A percentile compares a stretch with the other conserved stretches of the same genome.
Evolutionary conservation across 2,888 invertebrate species (phyloP).

Genomic region (Liopterus haemorrhoidalis): DNA sequence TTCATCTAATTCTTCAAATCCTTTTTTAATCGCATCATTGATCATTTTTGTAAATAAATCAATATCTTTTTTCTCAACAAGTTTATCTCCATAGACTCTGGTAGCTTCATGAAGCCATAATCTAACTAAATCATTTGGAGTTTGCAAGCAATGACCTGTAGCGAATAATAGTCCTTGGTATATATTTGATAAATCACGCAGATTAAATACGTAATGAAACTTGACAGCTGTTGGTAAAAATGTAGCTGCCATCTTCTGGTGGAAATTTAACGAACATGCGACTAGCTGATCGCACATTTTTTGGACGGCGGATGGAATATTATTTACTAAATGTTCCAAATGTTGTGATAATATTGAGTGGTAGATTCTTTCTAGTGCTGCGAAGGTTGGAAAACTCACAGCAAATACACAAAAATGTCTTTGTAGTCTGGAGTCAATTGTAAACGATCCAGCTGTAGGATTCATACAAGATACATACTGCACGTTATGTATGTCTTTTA

Average conservation of each 20-base stretch:
- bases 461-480: constrained; percentile 96
- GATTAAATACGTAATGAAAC: constrained; percentile 91
- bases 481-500: constrained; percentile 89
- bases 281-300: constrained; percentile 60
- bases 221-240: constrained; percentile 92
- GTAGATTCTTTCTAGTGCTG: constrained; percentile 80
- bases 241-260: constrained; percentile 63
- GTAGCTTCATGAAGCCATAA: constrained; percentile 87
- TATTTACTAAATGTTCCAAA: constrained; percentile 57
- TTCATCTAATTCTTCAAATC: constrained; percentile 69
- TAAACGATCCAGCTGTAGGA: constrained; percentile 92
- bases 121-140: constrained; percentile 63
- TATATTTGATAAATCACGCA: constrained; percentile 87
- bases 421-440: constrained; percentile 85
- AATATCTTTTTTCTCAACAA: constrained; percentile 75
- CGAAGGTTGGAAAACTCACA: constrained; percentile 77
- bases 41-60: constrained; percentile 67
- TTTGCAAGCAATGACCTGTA: constrained; percentile 66
- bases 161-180: constrained; percentile 89
- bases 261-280: constrained; percentile 66
- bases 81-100: constrained; percentile 86
- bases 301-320: constrained; percentile 57
- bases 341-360: constrained; percentile 76
- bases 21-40: constrained; percentile 71
- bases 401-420: constrained; percentile 83